Percentiles rank a stretch among this genome's conserved stretches.
Conservation (phyloP, 2,113 vertebrate genomes). For the Excalfactoria chinensis region DNA sequence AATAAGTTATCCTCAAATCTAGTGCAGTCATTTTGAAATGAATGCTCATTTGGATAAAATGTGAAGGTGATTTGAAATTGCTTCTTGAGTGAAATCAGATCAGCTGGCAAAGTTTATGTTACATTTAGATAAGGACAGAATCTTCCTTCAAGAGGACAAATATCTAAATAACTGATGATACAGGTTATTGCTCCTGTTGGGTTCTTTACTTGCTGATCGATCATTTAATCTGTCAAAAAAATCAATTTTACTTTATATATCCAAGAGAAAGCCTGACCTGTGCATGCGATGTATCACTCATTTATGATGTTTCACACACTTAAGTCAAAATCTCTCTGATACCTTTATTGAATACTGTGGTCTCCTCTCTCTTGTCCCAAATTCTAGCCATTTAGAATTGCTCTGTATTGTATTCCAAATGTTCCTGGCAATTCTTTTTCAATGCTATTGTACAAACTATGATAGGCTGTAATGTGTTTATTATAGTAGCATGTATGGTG, state of each 20-base stretch:
- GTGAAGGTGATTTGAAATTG: background rate
- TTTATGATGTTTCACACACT: background rate
- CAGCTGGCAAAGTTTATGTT: background rate
- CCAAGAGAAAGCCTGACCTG: background rate
- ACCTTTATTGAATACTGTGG: background rate
- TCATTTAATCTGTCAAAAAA: background rate
- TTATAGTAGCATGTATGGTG: background rate
- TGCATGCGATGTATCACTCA: background rate
- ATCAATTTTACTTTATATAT: background rate
- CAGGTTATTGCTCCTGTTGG: background rate
- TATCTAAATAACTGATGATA: background rate
- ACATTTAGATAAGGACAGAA: background rate
- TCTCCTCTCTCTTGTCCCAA: background rate
- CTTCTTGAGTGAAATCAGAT: background rate
- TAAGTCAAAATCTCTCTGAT: background rate
- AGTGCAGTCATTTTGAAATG: background rate
- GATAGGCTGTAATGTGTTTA: background rate
- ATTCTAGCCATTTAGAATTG: background rate
- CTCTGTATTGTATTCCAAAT: background rate
- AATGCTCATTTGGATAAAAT: background rate
- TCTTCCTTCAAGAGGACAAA: background rate
- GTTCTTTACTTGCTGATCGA: background rate
- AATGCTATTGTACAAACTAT: background rate
- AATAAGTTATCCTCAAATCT: background rate
- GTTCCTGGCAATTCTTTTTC: background rate